These are phyloP conservation scores for Neoitamus cyanurus DNA, from an alignment of 2,888 invertebrate genomes.

Conservation along the genomic window DNA sequence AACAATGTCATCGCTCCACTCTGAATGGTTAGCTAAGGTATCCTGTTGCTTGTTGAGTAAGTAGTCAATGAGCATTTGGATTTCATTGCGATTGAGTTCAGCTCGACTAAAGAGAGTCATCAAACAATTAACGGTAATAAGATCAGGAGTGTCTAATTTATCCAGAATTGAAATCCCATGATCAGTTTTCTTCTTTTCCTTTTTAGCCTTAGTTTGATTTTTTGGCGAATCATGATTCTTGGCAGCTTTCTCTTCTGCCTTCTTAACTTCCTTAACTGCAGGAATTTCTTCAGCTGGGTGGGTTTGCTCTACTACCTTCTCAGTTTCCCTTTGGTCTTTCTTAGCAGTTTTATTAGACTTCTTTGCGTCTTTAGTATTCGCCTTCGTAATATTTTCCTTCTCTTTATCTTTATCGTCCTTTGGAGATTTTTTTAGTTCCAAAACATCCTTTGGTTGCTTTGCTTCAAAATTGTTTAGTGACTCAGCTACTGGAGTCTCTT, in stretches of 20 bases:
- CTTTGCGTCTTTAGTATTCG: constrained; percentile 56
- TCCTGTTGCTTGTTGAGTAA: constrained; percentile 89
- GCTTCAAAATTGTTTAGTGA: constrained; percentile 80
- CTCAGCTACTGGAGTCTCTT: constrained; percentile 60
- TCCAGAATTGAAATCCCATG: constrained; percentile 66
- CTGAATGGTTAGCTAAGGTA: constrained; percentile 77
- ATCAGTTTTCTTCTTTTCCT: constrained; percentile 69
- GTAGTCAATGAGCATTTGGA: constrained; percentile 89
- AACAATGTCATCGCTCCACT: constrained; percentile 91
- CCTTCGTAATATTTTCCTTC: constrained; percentile 58
- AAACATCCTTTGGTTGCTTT: constrained; percentile 84
- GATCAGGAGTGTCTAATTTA: constrained; percentile 76
- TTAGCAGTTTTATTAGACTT: constrained; percentile 55
- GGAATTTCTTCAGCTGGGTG: constrained; percentile 28
- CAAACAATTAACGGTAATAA: constrained; percentile 75
- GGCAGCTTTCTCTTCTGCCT: constrained; percentile 55
- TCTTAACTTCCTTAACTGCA: constrained; percentile 39
- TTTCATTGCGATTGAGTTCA: constrained; percentile 85
- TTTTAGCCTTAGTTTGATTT: constrained; percentile 54
- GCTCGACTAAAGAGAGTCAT: constrained; percentile 82
- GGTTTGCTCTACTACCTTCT: constrained; percentile 43
- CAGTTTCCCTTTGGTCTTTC: constrained; percentile 55
- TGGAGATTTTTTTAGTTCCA: constrained; percentile 62
- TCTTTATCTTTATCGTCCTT: constrained; percentile 56
- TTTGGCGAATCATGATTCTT: constrained; percentile 61